These are phyloP conservation scores for Drosophila diplacantha DNA, from an alignment of 2,888 invertebrate species.

Conservation along the genomic window DNA sequence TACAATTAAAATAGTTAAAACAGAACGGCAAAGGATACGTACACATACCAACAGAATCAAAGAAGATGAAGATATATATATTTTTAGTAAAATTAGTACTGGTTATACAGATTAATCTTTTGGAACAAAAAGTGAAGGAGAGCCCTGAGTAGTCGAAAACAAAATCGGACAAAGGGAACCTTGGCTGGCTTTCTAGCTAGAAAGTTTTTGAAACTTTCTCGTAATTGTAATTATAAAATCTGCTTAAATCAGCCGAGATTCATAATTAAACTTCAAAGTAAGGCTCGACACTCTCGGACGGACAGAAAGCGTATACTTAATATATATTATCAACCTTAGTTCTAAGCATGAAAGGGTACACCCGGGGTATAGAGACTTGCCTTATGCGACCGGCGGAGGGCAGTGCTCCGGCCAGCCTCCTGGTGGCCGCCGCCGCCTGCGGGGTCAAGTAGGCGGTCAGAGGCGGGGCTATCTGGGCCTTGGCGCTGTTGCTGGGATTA, in stretches of 20 bases:
- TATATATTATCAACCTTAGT: not conserved
- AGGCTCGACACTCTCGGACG: not conserved
- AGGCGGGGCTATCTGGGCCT: slow-evolving; percentile 84
- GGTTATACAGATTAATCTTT: too few species aligned
- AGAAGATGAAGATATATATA: slow-evolving; percentile 2
- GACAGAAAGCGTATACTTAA: not conserved
- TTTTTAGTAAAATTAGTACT: slow-evolving; percentile 6
- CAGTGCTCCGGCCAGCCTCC: slow-evolving; percentile 89
- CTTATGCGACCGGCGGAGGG: slow-evolving; percentile 86
- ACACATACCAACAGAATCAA: slow-evolving; percentile 17
- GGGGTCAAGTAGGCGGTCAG: slow-evolving; percentile 91
- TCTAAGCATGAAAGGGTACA: not conserved
- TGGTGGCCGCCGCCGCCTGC: slow-evolving; percentile 83
- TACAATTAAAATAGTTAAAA: slow-evolving; percentile 42
- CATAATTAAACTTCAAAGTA: not conserved
- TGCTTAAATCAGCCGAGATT: not conserved
- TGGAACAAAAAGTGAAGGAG: not conserved
- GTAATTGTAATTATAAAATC: not conserved
- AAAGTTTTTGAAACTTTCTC: not conserved
- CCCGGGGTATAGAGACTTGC: slow-evolving; percentile 78
- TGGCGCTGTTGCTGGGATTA: slow-evolving; percentile 93
- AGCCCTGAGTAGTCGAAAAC: not conserved
- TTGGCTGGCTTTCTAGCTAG: not conserved
- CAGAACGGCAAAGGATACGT: slow-evolving; percentile 21
- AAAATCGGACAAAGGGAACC: slow-evolving; percentile 2